A percentile compares a stretch with the other conserved stretches of the same genome.
These are phyloP conservation scores for Archips crataeganus DNA, from an alignment of 2,888 invertebrate genomes.

Conservation along the genomic window DNA sequence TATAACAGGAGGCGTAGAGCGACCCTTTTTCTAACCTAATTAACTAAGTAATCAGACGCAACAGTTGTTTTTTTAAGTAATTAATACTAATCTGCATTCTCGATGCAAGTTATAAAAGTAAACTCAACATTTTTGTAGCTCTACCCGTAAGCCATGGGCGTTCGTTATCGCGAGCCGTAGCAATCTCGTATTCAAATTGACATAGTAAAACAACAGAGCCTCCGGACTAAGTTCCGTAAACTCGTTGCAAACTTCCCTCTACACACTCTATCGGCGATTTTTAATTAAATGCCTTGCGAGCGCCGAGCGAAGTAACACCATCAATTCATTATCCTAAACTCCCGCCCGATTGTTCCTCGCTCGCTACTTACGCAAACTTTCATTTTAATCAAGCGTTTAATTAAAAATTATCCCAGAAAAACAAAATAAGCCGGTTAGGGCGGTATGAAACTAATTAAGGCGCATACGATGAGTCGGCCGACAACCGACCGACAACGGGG, in stretches of 20 bases:
- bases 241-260: constrained; percentile 82
- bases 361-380: constrained; percentile 86
- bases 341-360: constrained; percentile 82
- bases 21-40: neutral
- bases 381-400: constrained; percentile 87
- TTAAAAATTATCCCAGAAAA: constrained; percentile 86
- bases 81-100: constrained; percentile 4
- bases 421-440: constrained; percentile 86
- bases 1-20: constrained; percentile 9
- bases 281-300: constrained; percentile 85
- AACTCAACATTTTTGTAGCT: constrained; percentile 20
- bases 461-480: constrained; percentile 81
- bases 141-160: constrained; percentile 45
- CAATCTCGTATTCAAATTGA: constrained; percentile 84
- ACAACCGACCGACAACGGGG: constrained; percentile 73
- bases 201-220: constrained; percentile 83
- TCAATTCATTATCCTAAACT: constrained; percentile 87
- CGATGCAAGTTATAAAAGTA: constrained; percentile 13
- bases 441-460: constrained; percentile 85
- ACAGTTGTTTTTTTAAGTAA: neutral
- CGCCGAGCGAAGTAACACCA: constrained; percentile 84
- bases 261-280: constrained; percentile 86
- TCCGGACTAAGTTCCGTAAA: constrained; percentile 82
- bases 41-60: neutral
- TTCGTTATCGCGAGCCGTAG: constrained; percentile 59